Evolutionary conservation across 2,113 vertebrate species (phyloP).

Genomic region (Gambusia holbrooki): DNA sequence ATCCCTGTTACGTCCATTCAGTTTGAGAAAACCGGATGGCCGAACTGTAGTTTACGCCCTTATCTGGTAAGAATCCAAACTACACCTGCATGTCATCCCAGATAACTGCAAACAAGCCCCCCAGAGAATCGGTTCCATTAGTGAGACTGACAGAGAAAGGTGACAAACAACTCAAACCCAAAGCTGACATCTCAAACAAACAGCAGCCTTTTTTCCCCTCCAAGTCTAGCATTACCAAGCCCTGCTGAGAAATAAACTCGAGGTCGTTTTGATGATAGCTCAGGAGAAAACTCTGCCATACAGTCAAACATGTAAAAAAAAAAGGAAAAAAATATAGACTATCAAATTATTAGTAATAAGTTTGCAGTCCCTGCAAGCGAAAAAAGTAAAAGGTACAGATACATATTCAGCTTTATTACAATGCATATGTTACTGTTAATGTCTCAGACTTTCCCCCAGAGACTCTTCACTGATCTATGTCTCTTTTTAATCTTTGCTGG

Average conservation of each 20-base stretch:
- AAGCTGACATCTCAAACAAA: not conserved
- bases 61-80: constrained; percentile 8
- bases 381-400: constrained; percentile 5
- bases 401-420: constrained; percentile 32
- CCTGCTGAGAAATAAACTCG: not conserved
- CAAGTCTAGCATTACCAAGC: not conserved
- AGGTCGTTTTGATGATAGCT: not conserved
- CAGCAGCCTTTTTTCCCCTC: not conserved
- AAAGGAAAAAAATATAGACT: not conserved
- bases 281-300: not conserved
- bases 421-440: constrained; percentile 50
- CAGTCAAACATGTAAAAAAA: not conserved
- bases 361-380: not conserved
- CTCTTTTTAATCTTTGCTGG: constrained; percentile 60
- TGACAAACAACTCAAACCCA: constrained; percentile 5
- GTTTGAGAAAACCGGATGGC: not conserved
- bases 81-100: not conserved
- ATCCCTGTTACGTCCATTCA: not conserved
- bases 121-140: constrained; percentile 3
- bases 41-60: not conserved
- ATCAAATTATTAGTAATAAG: constrained; percentile 4
- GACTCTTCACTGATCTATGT: constrained; percentile 61
- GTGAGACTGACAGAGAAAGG: not conserved
- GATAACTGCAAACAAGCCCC: constrained; percentile 3
- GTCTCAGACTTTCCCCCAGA: constrained; percentile 51